Evolutionary conservation across 1,140 invertebrate species (phyloP), one percentile per base, ranked within the genome.

Genomic region (Drosophila mauritiana): DNA sequence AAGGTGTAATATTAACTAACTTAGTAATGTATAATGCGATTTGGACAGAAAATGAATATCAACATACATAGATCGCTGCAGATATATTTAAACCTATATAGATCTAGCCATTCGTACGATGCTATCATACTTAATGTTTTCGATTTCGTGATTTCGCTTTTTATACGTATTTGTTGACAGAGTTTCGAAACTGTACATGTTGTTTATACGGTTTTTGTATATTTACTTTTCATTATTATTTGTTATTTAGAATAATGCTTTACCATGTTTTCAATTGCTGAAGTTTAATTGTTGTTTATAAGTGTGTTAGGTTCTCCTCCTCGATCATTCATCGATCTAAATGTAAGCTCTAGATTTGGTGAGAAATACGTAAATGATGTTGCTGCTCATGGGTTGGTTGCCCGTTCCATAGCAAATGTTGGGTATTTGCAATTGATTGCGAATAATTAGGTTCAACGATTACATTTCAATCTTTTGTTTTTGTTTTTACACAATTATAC

Each of bases 341-440:
- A 68, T 88, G 80, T 86, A 88, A 86, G 83, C 79, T 88, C 83
- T 86, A 86, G 83, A 88, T 86, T 86, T 86, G 83, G 83, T 86
- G 67, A 88, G 59, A 86, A 86, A 89, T 86, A 89, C 83, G 58
- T 79, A 67, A 78, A 89, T 69, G 77, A 73, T 79, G 56, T 46
- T 61, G 43, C 43, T 57, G 54, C 40, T 27, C 2, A 22, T 64
- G 34, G 56, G 31, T 34, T 55, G 53, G 37, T 58, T 25, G 68
- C 54, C 25, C 40, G 42, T n/a, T 39, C 37, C 39, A 27, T 45
- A 25, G 42, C 49, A 37, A 37, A 20, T 58, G 77, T 49, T 61
- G 64, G 61, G 61, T 65, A 52, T 40, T 37, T 80, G 78, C 70
- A 75, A 43, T 54, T 55, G 36, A 34, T 65, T 55, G 59, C 36